Percentiles rank a stretch among this genome's conserved stretches.
Evolutionary conservation across 2,797 vertebrate genomes (phyloP).

Genomic region (Oryzias dopingdopingensis): DNA sequence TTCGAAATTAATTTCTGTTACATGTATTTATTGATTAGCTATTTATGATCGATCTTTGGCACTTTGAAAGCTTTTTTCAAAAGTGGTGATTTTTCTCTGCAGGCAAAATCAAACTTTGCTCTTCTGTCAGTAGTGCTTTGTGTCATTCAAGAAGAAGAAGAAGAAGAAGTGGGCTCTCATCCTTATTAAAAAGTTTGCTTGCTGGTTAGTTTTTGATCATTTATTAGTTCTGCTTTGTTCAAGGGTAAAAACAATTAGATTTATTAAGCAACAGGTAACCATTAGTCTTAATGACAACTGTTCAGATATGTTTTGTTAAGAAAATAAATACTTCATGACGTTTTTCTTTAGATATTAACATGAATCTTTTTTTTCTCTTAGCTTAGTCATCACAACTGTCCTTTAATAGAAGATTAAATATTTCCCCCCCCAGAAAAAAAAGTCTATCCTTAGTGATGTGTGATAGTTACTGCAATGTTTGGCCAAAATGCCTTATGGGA

Average conservation of each 20-base stretch:
- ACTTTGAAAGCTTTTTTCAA: conserved; percentile 55
- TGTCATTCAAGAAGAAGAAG: conserved; percentile 14
- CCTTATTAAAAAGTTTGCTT: conserved; percentile 1
- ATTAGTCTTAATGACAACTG: conserved; percentile 2
- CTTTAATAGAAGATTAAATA: conserved; percentile 19
- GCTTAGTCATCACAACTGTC: conserved; percentile 29
- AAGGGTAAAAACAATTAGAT: conserved; percentile 18
- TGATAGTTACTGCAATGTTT: conserved; percentile 26
- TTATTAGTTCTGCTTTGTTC: conserved; percentile 30
- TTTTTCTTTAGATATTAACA: conserved; percentile 6
- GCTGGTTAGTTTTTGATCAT: conserved; percentile 23
- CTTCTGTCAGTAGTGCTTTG: conserved; percentile 40
- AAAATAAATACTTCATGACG: too few species aligned
- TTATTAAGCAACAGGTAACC: conserved; percentile 9
- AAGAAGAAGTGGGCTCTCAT: conserved; percentile 20
- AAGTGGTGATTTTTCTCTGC: conserved; percentile 33
- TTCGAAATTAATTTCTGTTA: conserved; percentile 46
- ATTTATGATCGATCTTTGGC: conserved; percentile 58
- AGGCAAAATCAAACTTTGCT: conserved; percentile 28
- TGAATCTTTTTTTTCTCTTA: conserved; percentile 18
- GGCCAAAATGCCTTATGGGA: conserved; percentile 58
- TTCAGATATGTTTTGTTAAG: conserved; percentile 17
- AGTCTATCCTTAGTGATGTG: conserved; percentile 7
- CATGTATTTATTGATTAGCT: conserved; percentile 60
- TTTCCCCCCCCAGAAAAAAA: conserved; percentile 14